Evolutionary conservation across 2,888 invertebrate genomes (phyloP).

Genomic region (Entomobrya multifasciata): DNA sequence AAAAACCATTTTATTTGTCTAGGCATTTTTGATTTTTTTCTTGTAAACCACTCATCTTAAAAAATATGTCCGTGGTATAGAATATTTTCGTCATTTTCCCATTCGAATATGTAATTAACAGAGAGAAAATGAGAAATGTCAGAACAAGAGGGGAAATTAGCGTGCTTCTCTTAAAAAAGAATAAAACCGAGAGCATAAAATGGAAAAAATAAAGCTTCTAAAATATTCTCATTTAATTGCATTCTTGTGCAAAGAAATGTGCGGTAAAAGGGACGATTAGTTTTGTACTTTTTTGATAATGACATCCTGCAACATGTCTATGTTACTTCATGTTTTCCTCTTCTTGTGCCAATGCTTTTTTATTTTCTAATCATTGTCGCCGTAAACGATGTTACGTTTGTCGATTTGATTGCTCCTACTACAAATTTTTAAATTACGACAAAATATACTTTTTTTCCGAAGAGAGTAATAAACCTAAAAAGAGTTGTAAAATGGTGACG

Average conservation of each 20-base stretch:
- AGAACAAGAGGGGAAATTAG: slow-evolving; percentile 9
- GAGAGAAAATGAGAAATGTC: neutral
- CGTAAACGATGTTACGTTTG: slow-evolving; percentile 10
- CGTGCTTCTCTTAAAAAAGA: neutral
- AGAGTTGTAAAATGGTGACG: slow-evolving; percentile 29
- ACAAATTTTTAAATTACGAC: slow-evolving; percentile 34
- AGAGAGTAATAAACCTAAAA: slow-evolving; percentile 26
- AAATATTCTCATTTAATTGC: slow-evolving; percentile 15
- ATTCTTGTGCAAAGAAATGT: slow-evolving; percentile 8
- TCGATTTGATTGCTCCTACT: neutral
- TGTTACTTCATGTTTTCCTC: no score
- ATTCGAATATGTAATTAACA: slow-evolving; percentile 33
- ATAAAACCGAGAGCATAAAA: neutral
- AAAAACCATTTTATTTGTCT: slow-evolving; percentile 43
- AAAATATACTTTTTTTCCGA: neutral
- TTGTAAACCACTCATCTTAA: neutral
- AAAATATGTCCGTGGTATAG: neutral
- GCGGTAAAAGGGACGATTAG: slow-evolving; percentile 33
- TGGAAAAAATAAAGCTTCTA: neutral
- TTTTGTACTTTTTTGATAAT: neutral
- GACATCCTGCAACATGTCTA: no score
- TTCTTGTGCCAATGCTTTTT: neutral
- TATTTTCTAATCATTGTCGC: neutral
- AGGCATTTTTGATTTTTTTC: neutral
- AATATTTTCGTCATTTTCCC: slow-evolving; percentile 8